These are phyloP conservation scores for Takifugu ocellatus DNA, from an alignment of 2,797 vertebrate genomes.

Conservation along the genomic window DNA sequence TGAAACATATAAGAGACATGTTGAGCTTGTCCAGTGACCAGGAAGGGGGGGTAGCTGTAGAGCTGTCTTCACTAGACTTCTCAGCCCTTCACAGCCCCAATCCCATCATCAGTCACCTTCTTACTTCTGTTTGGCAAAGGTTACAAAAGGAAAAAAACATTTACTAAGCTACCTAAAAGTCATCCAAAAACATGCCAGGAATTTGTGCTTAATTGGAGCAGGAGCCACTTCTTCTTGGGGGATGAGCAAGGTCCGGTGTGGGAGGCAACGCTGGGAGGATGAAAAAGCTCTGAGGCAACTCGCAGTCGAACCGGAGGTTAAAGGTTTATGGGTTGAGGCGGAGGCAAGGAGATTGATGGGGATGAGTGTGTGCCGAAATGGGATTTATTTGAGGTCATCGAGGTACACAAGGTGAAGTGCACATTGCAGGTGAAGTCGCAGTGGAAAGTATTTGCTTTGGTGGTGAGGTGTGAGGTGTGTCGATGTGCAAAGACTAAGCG, in stretches of 20 bases:
- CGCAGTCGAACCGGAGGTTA: conserved; percentile 50
- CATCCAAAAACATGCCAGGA: conserved; percentile 60
- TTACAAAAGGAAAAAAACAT: not conserved
- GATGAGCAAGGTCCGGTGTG: conserved; percentile 10
- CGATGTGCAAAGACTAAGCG: conserved; percentile 1
- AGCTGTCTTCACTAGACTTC: conserved; percentile 8
- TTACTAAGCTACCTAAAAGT: conserved; percentile 55
- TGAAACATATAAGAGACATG: no score
- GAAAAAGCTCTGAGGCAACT: conserved; percentile 44
- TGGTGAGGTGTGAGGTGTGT: conserved; percentile 2
- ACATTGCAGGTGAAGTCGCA: conserved; percentile 32
- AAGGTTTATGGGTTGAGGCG: conserved; percentile 57
- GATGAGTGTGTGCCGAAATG: conserved; percentile 50
- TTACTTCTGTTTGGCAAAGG: conserved; percentile 40
- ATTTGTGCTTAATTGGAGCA: conserved; percentile 68
- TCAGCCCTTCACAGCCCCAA: conserved; percentile 22
- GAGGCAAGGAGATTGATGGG: conserved; percentile 58
- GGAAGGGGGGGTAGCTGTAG: no score
- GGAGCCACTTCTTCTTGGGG: conserved; percentile 54
- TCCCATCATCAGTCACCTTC: conserved; percentile 44
- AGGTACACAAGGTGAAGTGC: conserved; percentile 29
- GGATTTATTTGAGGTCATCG: conserved; percentile 45
- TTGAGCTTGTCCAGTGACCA: no score
- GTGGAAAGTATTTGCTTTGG: conserved; percentile 40
- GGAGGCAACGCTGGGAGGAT: conserved; percentile 35